Conservation (phyloP, 2,797 vertebrate species). For the Sebastes jordani region DNA sequence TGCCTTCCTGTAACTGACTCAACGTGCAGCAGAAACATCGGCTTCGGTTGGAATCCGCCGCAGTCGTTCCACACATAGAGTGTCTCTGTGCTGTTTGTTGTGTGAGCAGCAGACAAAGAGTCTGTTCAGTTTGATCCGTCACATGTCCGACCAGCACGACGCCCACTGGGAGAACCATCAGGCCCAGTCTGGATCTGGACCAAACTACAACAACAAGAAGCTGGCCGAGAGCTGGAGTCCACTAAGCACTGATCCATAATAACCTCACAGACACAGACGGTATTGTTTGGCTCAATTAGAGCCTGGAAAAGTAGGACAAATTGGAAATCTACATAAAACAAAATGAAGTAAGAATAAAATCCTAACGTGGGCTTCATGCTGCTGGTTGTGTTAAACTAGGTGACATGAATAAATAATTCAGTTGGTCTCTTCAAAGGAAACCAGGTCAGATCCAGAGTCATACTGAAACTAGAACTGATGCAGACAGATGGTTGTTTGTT, state of each 20-base stretch:
- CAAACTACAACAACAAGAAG: not conserved
- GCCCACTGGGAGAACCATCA: not conserved
- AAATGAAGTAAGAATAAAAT: not conserved
- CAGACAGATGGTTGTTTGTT: not conserved
- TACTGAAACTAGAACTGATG: no score
- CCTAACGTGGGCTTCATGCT: not conserved
- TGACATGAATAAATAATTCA: not conserved
- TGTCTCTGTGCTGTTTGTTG: not conserved
- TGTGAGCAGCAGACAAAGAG: conserved; percentile 32
- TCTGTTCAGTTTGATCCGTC: conserved; percentile 17
- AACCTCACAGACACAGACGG: not conserved
- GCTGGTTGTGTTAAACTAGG: not conserved
- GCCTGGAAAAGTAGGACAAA: not conserved
- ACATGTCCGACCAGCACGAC: conserved; percentile 6
- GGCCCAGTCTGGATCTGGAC: not conserved
- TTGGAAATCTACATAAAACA: no score
- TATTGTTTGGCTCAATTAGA: not conserved
- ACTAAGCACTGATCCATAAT: not conserved
- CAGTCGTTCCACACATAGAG: no score
- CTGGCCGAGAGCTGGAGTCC: not conserved
- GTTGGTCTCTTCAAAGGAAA: not conserved
- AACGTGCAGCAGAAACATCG: not conserved
- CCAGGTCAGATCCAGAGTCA: not conserved
- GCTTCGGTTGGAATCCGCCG: not conserved
- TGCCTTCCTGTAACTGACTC: not conserved